Evolutionary conservation across 2,113 vertebrate species (phyloP).

Genomic region (Noturus placidus): DNA sequence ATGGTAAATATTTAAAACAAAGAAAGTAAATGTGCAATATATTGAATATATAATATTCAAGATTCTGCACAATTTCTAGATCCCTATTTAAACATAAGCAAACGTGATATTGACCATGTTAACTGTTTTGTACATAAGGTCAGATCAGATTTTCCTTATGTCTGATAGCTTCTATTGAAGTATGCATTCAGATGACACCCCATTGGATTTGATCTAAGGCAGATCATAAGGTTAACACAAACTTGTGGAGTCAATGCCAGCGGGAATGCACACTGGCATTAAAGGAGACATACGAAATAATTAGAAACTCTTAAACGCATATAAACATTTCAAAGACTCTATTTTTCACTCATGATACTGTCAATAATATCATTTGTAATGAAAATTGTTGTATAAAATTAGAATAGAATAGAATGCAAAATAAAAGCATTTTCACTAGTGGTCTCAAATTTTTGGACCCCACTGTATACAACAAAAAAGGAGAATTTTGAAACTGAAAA

Average conservation of each 20-base stretch:
- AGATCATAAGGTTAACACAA: not conserved
- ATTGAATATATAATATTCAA: too few relatives aligned
- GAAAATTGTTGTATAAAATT: not conserved
- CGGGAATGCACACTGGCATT: not conserved
- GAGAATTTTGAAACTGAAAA: not conserved
- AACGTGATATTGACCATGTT: not conserved
- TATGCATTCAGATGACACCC: not conserved
- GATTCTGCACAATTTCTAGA: not conserved
- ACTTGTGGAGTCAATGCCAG: not conserved
- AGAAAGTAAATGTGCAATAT: not conserved
- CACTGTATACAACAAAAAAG: not conserved
- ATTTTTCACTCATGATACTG: not conserved
- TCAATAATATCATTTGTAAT: not conserved
- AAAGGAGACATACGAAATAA: not conserved
- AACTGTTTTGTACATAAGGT: not conserved
- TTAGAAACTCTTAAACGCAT: not conserved
- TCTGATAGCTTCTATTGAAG: not conserved
- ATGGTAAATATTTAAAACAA: not conserved
- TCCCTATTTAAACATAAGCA: not conserved
- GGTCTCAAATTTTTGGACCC: not conserved
- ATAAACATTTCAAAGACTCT: not conserved
- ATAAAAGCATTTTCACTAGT: not conserved
- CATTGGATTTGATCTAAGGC: not conserved
- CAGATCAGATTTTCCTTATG: not conserved
- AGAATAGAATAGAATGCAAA: not conserved